phyloP scores from a whole-genome alignment of 2,113 vertebrate species.

The chimpanzee (Pan troglodytes) region DNA sequence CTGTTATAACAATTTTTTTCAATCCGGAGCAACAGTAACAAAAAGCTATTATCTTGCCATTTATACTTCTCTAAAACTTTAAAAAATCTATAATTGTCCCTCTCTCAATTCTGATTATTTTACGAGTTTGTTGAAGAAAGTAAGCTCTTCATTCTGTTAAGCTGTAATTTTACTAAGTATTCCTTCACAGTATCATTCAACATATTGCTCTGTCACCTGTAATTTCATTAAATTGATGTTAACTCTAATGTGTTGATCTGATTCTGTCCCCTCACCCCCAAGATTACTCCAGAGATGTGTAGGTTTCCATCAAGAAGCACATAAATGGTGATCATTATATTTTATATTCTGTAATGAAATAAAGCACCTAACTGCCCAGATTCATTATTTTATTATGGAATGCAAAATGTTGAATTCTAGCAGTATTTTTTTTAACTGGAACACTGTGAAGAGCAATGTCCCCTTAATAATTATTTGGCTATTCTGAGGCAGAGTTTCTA shows the following conservation, averaged over 20 bases:
- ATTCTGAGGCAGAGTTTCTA: not conserved
- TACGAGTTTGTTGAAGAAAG: not conserved
- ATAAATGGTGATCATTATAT: not conserved
- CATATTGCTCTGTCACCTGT: not conserved
- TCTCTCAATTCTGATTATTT: not conserved
- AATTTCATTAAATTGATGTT: not conserved
- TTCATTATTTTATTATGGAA: not conserved
- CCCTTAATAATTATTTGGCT: not conserved
- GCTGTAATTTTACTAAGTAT: not conserved
- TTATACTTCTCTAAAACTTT: not conserved
- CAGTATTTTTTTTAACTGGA: not conserved
- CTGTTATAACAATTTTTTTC: not conserved
- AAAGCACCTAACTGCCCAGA: not conserved
- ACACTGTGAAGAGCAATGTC: not conserved
- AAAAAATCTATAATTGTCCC: not conserved
- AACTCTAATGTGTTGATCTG: not conserved
- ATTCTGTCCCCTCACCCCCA: not conserved
- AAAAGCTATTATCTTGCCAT: not conserved
- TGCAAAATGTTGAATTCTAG: not conserved
- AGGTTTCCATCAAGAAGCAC: not conserved
- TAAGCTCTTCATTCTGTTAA: not conserved
- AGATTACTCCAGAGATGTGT: not conserved
- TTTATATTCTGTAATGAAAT: not conserved
- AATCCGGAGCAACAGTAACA: not conserved
- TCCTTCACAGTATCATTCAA: not conserved